A percentile compares a stretch with the other conserved stretches of the same genome.
Evolutionary conservation across 2,797 vertebrate genomes (phyloP).

Genomic region (Limnodromus scolopaceus): DNA sequence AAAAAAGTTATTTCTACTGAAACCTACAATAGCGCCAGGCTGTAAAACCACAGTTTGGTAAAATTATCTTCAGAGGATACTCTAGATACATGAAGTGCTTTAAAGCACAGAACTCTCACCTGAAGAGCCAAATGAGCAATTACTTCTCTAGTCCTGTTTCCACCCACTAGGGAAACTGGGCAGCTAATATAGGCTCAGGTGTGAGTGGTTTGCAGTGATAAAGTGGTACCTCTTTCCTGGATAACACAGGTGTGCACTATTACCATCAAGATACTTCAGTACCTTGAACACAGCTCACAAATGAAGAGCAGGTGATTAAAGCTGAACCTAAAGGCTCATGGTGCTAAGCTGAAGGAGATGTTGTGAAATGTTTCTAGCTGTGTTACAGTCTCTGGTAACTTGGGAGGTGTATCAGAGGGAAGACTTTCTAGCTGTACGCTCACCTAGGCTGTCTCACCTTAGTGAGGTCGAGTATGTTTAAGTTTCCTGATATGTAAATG

Average conservation of each 20-base stretch:
- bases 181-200: not conserved
- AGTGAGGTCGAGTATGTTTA: fast-evolving
- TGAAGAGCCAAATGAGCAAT: not conserved
- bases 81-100: not conserved
- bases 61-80: not conserved
- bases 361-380: fast-evolving
- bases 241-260: not conserved
- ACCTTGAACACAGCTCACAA: not conserved
- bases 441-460: not conserved
- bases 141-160: not conserved
- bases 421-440: not conserved
- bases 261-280: not conserved
- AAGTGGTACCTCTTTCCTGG: not conserved
- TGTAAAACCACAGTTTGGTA: not conserved
- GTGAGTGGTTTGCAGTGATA: not conserved
- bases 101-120: not conserved
- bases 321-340: not conserved
- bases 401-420: not conserved
- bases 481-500: not conserved
- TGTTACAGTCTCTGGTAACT: not conserved
- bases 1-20: not conserved
- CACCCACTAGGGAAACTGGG: not conserved
- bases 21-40: not conserved
- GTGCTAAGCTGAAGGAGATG: fast-evolving
- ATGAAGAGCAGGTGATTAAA: not conserved